phyloP scores from a whole-genome alignment of 2,797 vertebrate genomes.

The Takifugu rubripes region DNA sequence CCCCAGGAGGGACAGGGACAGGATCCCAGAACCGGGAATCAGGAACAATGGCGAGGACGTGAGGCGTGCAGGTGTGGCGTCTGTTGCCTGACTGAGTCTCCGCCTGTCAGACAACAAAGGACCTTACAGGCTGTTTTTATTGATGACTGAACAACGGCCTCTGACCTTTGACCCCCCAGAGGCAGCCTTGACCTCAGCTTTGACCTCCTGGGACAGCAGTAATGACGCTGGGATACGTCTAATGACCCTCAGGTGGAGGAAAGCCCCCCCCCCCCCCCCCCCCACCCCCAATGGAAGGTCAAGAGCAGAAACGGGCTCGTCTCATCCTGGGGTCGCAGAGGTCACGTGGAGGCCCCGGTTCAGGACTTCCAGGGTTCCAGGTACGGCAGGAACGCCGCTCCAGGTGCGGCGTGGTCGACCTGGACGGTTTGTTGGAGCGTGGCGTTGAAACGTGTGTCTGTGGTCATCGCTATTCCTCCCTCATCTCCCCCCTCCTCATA shows the following conservation, averaged over 20 bases:
- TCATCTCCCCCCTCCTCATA: slow-evolving; percentile 49
- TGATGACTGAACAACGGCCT: slow-evolving; percentile 47
- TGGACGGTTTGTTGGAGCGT: slow-evolving; percentile 20
- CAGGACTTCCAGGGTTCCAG: background rate
- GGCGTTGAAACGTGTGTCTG: slow-evolving; percentile 25
- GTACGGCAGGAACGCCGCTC: slow-evolving; percentile 6
- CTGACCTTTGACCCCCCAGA: slow-evolving; percentile 45
- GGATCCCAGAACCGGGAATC: too few species aligned
- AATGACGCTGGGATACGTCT: slow-evolving; percentile 49
- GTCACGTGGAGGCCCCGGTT: background rate
- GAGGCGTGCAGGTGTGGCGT: too few species aligned
- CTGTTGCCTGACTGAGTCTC: too few species aligned
- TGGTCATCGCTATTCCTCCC: slow-evolving; percentile 63
- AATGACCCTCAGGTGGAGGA: slow-evolving; percentile 47
- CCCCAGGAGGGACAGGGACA: too few species aligned
- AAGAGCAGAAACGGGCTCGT: slow-evolving; percentile 37
- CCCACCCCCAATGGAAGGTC: slow-evolving; percentile 45
- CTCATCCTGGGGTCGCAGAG: background rate
- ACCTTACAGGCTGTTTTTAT: slow-evolving; percentile 37
- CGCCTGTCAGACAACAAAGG: slow-evolving; percentile 39
- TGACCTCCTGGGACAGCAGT: slow-evolving; percentile 46
- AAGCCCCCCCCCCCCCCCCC: slow-evolving; percentile 37
- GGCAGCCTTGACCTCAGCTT: slow-evolving; percentile 45
- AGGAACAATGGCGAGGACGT: too few species aligned
- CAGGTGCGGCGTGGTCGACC: slow-evolving; percentile 31